Base-by-base conservation (phyloP, 2,113 vertebrate species). In the Lipophrys pholis region DNA sequence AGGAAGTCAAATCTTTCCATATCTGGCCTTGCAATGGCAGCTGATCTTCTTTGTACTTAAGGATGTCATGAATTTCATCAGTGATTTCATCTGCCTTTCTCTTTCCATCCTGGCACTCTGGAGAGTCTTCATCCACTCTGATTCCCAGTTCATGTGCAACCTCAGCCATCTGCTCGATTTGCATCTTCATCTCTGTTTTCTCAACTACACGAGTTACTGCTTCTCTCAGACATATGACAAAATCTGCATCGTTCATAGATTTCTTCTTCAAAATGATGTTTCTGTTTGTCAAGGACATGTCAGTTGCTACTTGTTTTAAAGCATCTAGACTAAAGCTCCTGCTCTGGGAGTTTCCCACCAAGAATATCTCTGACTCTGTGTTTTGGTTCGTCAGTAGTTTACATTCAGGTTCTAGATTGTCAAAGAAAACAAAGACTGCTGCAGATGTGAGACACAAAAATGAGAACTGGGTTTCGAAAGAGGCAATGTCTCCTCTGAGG, bases 341-440 rank as follows among this genome's bases (percentile, higher is more conserved):
- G 21, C 21, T 30, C 21, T 30, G 21, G 21, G 2, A 30, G 21
- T 30, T 30, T 30, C 21, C 21, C 21, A 93, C 83, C 16, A 94
- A 76, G 52, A 74, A 90, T 6, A 92, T 65, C 41, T 88, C 43
- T 45, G 71, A 21, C 14, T 85, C 84, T n/a, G 11, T 49, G 15
- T 83, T 9, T 41, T 81, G 60, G 41, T 80, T 88, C 7, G 55
- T 86, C 0, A 95, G 83, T 6, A 95, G 7, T 8, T 74, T 7
- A 11, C 76, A 86, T 2, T 68, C 81, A 42, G 85, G 65, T 7
- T 81, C 80, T 0, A 92, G 41, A 36, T 40, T 46, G 53, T 95
- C 93, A 61, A 86, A 90, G 40, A 95, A 93, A 5, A 95, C 87
- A 87, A 95, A 94, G 8, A 95, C 51, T 11, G 92, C 93, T 2